Conservation (phyloP, 2,888 invertebrate species). For the Eupithecia subumbrata region DNA sequence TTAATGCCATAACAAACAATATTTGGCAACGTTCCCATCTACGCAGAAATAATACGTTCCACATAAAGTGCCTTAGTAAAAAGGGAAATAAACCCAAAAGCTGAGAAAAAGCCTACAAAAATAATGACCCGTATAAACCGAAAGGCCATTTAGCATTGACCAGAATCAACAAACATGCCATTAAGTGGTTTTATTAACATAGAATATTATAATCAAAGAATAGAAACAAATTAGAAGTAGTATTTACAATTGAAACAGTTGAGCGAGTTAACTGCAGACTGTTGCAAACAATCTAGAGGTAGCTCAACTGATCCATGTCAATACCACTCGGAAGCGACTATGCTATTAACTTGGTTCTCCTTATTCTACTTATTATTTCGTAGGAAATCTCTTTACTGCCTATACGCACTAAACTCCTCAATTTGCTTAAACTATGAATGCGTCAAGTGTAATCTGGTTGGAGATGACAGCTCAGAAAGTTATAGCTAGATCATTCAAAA, state of each 20-base stretch:
- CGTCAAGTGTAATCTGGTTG: conserved; percentile 60
- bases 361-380: background rate
- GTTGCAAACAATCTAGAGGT: no score
- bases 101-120: conserved; percentile 8
- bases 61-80: conserved; percentile 9
- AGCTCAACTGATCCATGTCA: no score
- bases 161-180: conserved; percentile 7
- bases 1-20: background rate
- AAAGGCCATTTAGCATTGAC: background rate
- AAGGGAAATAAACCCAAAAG: background rate
- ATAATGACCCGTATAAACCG: conserved; percentile 5
- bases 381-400: conserved; percentile 34
- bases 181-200: background rate
- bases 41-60: background rate
- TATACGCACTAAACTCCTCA: conserved; percentile 63
- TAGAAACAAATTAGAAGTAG: no score
- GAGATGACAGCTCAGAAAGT: conserved; percentile 1
- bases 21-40: conserved; percentile 9
- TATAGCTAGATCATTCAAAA: conserved; percentile 12
- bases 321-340: no score
- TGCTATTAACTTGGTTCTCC: background rate
- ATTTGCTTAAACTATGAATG: conserved; percentile 72
- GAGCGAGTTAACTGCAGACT: no score
- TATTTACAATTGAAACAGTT: no score
- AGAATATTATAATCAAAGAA: no score